Base-by-base conservation (phyloP, 2,888 invertebrate species). In the Mantis religiosa region DNA sequence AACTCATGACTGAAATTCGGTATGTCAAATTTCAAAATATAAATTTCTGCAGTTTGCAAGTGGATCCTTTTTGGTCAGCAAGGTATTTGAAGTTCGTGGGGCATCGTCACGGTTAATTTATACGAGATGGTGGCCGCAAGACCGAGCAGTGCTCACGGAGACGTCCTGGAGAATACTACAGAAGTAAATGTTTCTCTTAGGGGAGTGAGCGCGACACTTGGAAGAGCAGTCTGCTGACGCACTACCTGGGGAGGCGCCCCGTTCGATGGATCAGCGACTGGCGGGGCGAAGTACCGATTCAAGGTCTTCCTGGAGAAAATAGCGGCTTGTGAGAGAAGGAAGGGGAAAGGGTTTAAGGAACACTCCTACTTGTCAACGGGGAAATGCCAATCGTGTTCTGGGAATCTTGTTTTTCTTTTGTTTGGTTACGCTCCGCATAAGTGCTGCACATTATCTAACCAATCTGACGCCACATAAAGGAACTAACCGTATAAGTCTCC, bases 211-310 rank as follows among this genome's bases (percentile, higher is more conserved):
- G 28, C 81, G 27, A 30, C 15, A 28, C 12, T 85, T 34, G 88
- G 85, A 86, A 86, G 82, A 86, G 85, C 82, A 30, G 85, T 82
- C 85, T 86, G 85, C 85, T 85, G 88, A 88, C 88, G 83, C 89
- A 88, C 81, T 89, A 87, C 85, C 89, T 83, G 81, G 89, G 87
- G 88, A 87, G 88, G 54, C 82, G 82, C 87, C 82, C 88, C 84
- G 84, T 84, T 82, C 81, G 89, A 83, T 87, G 86, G 30, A 85
- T 27, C 85, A 41, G 86, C 88, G 88, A 54, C 41, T 85, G 84
- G 89, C 83, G 89, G 89, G 89, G 90, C 87, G 88, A 89, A 89
- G 88, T 87, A 85, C 89, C 89, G 83, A 54, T 83, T 85, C 88
- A 89, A 89, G 89, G 89, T 86, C 87, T 89, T 87, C 89, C 84